phyloP scores from a whole-genome alignment of 1,140 invertebrate genomes.

The Venustaconcha ellipsiformis region DNA sequence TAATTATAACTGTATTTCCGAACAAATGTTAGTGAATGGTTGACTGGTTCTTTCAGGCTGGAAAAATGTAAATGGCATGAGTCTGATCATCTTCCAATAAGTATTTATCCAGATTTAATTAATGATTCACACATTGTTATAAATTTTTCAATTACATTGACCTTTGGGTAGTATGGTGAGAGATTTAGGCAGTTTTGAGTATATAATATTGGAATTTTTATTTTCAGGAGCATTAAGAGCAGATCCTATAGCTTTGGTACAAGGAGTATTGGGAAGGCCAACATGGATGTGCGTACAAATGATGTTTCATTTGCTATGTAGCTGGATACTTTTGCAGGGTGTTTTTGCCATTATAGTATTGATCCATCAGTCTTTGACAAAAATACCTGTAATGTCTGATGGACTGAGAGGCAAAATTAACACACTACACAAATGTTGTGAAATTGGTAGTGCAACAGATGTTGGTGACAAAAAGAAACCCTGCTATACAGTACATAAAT shows the following conservation, averaged over 20 bases:
- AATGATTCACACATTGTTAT: too few relatives aligned
- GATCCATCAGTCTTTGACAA: background rate
- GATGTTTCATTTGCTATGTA: constrained; percentile 9
- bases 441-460: background rate
- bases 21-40: too few relatives aligned
- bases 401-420: background rate
- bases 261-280: constrained; percentile 74
- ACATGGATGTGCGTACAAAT: constrained; percentile 55
- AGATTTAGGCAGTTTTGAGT: too few relatives aligned
- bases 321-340: background rate
- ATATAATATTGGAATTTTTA: constrained; percentile 1
- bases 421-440: background rate
- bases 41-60: too few relatives aligned
- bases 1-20: too few relatives aligned
- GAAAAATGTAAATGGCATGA: too few relatives aligned
- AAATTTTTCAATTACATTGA: background rate
- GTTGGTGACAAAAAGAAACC: too few relatives aligned
- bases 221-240: constrained; percentile 73
- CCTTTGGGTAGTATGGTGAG: too few relatives aligned
- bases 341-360: background rate
- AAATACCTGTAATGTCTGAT: background rate
- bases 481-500: too few relatives aligned
- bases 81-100: too few relatives aligned
- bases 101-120: too few relatives aligned
- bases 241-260: constrained; percentile 71